Evolutionary conservation across 2,113 vertebrate genomes (phyloP).

Genomic region (Crotalus viridis): DNA sequence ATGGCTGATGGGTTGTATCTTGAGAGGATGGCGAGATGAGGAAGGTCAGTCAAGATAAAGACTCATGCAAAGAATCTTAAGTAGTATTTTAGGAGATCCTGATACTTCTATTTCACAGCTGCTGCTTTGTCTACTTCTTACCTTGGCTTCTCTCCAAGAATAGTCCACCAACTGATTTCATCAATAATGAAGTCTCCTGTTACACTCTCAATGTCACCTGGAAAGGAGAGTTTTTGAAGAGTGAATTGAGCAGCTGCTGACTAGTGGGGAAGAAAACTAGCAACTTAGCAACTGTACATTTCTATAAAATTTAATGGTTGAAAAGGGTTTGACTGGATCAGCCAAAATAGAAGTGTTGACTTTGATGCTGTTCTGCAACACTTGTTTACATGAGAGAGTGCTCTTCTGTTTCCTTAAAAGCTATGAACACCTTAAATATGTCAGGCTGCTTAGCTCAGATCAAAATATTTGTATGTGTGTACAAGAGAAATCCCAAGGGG

Average conservation of each 20-base stretch:
- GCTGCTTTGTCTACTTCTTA: neutral
- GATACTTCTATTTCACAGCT: neutral
- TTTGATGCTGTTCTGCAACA: neutral
- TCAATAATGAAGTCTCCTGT: slow-evolving; percentile 36
- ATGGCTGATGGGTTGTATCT: neutral
- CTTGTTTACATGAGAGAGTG: neutral
- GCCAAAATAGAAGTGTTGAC: neutral
- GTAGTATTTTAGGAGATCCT: neutral
- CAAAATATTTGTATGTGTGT: neutral
- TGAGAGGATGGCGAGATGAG: neutral
- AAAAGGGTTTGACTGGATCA: slow-evolving; percentile 32
- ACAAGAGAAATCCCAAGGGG: neutral
- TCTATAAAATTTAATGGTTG: slow-evolving; percentile 42
- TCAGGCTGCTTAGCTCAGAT: neutral
- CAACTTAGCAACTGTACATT: slow-evolving; percentile 41
- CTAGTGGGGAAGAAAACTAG: slow-evolving; percentile 35
- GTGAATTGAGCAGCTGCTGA: slow-evolving; percentile 45
- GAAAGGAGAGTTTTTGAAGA: slow-evolving; percentile 47
- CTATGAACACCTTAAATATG: neutral
- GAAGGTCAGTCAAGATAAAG: fast-evolving
- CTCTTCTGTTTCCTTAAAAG: slow-evolving; percentile 6
- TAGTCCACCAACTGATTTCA: slow-evolving; percentile 39
- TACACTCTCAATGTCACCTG: slow-evolving; percentile 37
- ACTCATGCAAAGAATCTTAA: neutral
- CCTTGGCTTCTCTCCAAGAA: neutral